Evolutionary conservation across 2,888 invertebrate genomes (phyloP), one percentile per base, ranked within the genome.

Genomic region (Diloba caeruleocephala): DNA sequence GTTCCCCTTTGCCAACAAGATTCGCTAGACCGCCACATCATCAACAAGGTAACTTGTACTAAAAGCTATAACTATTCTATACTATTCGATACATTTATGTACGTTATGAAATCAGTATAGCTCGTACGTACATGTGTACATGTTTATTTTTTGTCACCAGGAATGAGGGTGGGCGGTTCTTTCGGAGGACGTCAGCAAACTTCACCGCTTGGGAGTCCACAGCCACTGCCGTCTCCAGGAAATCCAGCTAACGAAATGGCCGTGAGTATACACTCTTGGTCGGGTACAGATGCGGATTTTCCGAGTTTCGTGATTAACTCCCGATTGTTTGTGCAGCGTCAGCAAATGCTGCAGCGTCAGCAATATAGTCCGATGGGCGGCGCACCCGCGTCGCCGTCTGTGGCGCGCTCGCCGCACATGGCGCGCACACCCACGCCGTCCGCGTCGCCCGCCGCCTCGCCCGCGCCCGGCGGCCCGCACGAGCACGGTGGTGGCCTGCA

Each of bases 391-490:
- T 95, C 95, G 0, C 95, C 95, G 1, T 88, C 88, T 0, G 88
- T 94, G 62, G 84, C 94, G 1, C 88, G 95, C 23, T 94, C 95
- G 28, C 95, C 94, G n/a, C 94, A 92, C 65, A 92, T 94, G 56
- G 92, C 94, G 48, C 89, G 90, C 56, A 89, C 91, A 28, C 91
- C 90, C 43, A 89, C 91, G 2, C 89, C 92, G 1, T 76, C 80
- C 10, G 89, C 90, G 4, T 88, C 90, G 2, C 88, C 90, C 52
- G 85, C 93, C 73, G 85, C 94, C 44, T 90, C 92, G 1, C 90
- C 92, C 45, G 88, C 89, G 28, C 85, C 84, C 54, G 70, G 82
- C 55, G 41, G 76, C 74, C 28, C 10, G 49, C 57, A 32, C 50
- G 63, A 68, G 19, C 72, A 67, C 42, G 76, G 74, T 57, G 71